Base-by-base conservation (phyloP, 2,888 invertebrate species). In the Graphium colonna region DNA sequence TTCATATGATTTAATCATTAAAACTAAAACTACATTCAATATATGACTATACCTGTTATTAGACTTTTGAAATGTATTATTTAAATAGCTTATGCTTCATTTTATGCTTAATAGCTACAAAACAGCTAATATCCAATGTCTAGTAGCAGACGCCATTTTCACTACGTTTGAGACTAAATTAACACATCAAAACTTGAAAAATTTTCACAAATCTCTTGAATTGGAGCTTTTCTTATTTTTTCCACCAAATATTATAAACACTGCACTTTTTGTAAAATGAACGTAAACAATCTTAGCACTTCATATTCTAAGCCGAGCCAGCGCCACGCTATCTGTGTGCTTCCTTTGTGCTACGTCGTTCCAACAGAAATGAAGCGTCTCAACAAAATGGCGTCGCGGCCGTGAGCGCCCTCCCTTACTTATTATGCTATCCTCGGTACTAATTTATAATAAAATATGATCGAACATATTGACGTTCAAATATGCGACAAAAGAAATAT, bases 381-480 rank as follows among this genome's bases (percentile, higher is more conserved):
- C 53, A 58, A 60, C 75, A 77, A 78, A 70, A 78, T 78, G 77
- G 77, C 79, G 75, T 48, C 68, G 7, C 33, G 38, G 31, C 40
- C 40, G 41, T 15, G 15, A 44, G 28, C 56, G 55, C 55, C 50
- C 50, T 50, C 9, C 51, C 26, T 12, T 12, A 26, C 44, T 18
- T 31, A 38, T n/a, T 31, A 7, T 12, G 16, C n/a, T 2, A 26
- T 31, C 31, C 28, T 13, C 18, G 28, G 17, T 4, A 31, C 41
- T 9, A 31, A 9, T 31, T n/a, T 12, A 7, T 36, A 36, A 12
- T 4, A 10, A 12, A 12, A 12, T 36, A 12, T 12, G 12, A 3
- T 4, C 12, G 12, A 36, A 36, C 2, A 36, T 36, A 4, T 12
- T 12, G 12, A 8, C 12, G 3, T 8, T 36, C 3, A 36, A 36